phyloP scores from a whole-genome alignment of 2,797 vertebrate species.

The Chaetophractus vellerosus region DNA sequence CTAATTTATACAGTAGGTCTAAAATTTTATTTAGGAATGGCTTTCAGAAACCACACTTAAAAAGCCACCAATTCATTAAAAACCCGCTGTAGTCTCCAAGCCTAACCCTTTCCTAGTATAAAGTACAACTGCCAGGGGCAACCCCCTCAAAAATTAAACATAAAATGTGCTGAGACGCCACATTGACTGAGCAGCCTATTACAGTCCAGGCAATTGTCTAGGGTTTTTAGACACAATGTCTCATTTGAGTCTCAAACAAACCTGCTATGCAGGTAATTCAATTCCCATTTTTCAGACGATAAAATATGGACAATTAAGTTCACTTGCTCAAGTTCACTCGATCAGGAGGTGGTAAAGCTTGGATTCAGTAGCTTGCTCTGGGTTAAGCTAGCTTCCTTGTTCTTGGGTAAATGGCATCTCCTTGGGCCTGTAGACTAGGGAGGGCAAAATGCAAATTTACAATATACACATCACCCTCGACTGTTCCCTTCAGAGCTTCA shows the following conservation, averaged over 20 bases:
- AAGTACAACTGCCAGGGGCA: background rate
- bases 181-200: too few relatives aligned
- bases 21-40: constrained; percentile 33
- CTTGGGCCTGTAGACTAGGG: background rate
- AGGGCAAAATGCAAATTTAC: background rate
- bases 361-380: background rate
- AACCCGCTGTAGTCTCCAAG: background rate
- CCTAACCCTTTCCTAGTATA: background rate
- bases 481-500: background rate
- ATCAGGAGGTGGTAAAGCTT: background rate
- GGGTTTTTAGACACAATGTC: background rate
- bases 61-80: background rate
- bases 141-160: background rate
- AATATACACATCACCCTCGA: background rate
- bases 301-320: background rate
- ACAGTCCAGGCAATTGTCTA: background rate
- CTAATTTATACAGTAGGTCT: background rate
- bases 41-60: background rate
- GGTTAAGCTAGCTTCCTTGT: too few relatives aligned
- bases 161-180: background rate
- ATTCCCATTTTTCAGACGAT: background rate
- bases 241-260: background rate
- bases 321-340: background rate
- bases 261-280: background rate
- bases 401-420: too few relatives aligned